Conservation (phyloP, 2,113 vertebrate genomes). For the Abramis brama region DNA sequence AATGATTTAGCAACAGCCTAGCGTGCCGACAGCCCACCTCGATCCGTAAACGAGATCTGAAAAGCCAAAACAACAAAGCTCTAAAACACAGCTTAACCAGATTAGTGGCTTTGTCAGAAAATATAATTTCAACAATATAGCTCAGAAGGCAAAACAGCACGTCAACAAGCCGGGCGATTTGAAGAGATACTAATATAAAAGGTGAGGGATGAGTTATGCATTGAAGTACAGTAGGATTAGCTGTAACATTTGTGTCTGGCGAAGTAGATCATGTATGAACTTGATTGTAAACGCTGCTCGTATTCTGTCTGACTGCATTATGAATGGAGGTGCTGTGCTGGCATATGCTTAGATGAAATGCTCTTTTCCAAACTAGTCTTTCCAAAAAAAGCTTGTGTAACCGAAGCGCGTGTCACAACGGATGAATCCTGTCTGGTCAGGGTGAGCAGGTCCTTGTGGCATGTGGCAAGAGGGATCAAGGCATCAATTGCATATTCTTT, state of each 20-base stretch:
- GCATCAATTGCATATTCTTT: slow-evolving; percentile 21
- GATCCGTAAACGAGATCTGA: slow-evolving; percentile 17
- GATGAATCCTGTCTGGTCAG: slow-evolving; percentile 32
- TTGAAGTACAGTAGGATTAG: not conserved
- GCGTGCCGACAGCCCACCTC: not conserved
- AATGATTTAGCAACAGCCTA: not conserved
- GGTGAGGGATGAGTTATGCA: not conserved
- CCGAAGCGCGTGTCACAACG: slow-evolving; percentile 39
- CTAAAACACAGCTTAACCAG: slow-evolving; percentile 5
- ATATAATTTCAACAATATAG: not conserved
- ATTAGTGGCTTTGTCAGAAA: slow-evolving; percentile 15
- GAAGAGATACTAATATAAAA: not conserved
- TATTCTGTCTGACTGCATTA: slow-evolving; percentile 54
- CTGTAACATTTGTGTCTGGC: too few relatives aligned
- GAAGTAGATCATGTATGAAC: not conserved
- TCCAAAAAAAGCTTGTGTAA: slow-evolving; percentile 24
- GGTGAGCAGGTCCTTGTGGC: slow-evolving; percentile 13
- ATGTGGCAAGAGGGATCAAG: not conserved
- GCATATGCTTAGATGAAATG: not conserved
- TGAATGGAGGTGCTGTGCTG: slow-evolving; percentile 40
- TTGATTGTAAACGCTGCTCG: slow-evolving; percentile 41
- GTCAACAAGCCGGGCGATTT: not conserved
- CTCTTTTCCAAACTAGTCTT: not conserved
- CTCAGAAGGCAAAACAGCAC: not conserved
- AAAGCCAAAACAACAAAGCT: slow-evolving; percentile 32